Evolutionary conservation across 1,140 invertebrate genomes (phyloP).

Genomic region (Drosophila kanapiae): DNA sequence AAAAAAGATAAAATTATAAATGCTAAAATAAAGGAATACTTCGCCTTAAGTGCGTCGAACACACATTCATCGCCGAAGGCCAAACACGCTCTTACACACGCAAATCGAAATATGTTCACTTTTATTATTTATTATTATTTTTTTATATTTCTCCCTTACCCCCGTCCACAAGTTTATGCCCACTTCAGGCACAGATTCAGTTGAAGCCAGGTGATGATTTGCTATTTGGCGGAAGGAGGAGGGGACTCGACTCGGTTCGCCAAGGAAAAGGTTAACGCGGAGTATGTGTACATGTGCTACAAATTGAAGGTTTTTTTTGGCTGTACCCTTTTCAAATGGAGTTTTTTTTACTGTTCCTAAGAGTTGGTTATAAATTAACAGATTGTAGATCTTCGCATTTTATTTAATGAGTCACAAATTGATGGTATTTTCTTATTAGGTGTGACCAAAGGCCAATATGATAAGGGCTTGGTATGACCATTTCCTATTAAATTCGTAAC

Average conservation of each 20-base stretch:
- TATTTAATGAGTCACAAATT: neutral
- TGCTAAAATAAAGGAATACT: constrained; percentile 34
- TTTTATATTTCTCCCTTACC: constrained; percentile 21
- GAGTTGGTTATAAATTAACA: neutral
- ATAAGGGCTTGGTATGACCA: neutral
- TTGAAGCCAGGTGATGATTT: constrained; percentile 69
- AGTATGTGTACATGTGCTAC: constrained; percentile 44
- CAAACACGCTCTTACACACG: constrained; percentile 49
- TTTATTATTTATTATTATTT: constrained; percentile 35
- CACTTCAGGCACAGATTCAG: constrained; percentile 19
- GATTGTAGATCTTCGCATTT: neutral
- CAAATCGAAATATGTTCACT: constrained; percentile 49
- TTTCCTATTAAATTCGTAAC: neutral
- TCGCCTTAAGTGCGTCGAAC: constrained; percentile 54
- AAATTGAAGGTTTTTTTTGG: constrained; percentile 53
- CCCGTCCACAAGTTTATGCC: neutral
- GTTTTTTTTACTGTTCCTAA: neutral
- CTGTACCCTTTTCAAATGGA: constrained; percentile 20
- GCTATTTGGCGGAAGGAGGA: constrained; percentile 55
- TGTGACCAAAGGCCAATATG: too few species aligned
- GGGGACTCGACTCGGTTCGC: constrained; percentile 15
- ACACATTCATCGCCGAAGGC: constrained; percentile 57
- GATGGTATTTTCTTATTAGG: neutral
- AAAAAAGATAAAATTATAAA: constrained; percentile 29
- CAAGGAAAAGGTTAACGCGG: constrained; percentile 48